Evolutionary conservation across 2,888 invertebrate genomes (phyloP).

Genomic region (Parapristionchus giblindavisi): DNA sequence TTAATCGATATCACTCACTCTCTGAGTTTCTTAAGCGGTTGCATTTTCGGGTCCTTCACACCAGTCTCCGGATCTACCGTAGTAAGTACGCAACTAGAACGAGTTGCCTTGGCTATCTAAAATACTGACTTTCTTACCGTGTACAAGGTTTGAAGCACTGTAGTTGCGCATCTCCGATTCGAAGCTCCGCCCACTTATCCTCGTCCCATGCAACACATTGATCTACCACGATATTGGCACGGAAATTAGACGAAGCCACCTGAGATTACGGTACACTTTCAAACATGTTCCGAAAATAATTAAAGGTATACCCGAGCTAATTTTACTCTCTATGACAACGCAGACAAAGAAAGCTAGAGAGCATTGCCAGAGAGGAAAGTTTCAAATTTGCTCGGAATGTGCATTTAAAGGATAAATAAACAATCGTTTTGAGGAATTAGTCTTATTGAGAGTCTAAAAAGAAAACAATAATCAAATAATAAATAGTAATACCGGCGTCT

Average conservation of each 20-base stretch:
- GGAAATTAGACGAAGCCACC: conserved; percentile 59
- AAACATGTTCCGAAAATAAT: too few relatives aligned
- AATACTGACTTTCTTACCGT: conserved; percentile 39
- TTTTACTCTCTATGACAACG: too few relatives aligned
- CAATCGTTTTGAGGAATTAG: neutral
- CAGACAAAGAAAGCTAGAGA: too few relatives aligned
- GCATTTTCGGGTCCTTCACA: conserved; percentile 48
- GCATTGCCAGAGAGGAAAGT: neutral
- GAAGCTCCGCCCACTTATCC: conserved; percentile 62
- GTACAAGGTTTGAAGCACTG: conserved; percentile 66
- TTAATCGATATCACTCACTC: conserved; percentile 40
- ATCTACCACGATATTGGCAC: conserved; percentile 62
- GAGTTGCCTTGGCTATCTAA: neutral
- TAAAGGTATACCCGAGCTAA: too few relatives aligned
- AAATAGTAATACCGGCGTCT: conserved; percentile 7
- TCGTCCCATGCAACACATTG: conserved; percentile 62
- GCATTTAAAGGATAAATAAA: neutral
- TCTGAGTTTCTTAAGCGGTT: conserved; percentile 54
- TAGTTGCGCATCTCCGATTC: conserved; percentile 59
- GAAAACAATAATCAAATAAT: neutral
- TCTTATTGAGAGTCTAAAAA: neutral
- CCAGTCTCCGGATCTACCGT: conserved; percentile 52
- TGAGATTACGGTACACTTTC: conserved; percentile 24
- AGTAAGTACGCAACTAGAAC: conserved; percentile 50
- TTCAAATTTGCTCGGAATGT: neutral